Conservation (phyloP, 2,113 vertebrate species). For the Daubentonia madagascariensis region DNA sequence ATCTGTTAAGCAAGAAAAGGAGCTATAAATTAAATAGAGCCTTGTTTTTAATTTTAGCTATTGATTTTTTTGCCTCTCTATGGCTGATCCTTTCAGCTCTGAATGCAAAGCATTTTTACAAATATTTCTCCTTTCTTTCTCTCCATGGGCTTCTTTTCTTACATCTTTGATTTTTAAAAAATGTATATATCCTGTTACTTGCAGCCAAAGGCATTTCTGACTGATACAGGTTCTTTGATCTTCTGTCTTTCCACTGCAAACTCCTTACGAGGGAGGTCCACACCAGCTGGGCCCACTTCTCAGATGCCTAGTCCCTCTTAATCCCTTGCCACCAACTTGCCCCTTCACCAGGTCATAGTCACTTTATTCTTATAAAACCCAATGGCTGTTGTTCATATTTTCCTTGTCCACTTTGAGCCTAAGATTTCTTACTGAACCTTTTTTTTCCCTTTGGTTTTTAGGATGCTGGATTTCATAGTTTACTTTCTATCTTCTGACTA, state of each 20-base stretch:
- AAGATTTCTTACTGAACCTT: not conserved
- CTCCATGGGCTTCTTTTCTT: conserved; percentile 13
- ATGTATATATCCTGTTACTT: not conserved
- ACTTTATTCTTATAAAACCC: not conserved
- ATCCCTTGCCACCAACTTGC: not conserved
- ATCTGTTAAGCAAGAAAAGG: conserved; percentile 8
- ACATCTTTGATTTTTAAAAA: not conserved
- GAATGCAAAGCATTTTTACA: conserved; percentile 39
- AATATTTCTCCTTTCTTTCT: conserved; percentile 15
- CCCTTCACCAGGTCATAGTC: not conserved
- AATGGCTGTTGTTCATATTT: not conserved
- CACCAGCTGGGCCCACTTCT: not conserved
- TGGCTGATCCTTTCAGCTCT: conserved; percentile 8
- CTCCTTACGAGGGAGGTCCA: not conserved
- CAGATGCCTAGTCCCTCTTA: not conserved
- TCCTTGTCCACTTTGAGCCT: not conserved
- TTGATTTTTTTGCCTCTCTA: not conserved
- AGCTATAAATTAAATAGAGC: not conserved
- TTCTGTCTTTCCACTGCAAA: not conserved
- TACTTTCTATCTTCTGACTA: not conserved
- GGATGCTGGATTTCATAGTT: not conserved
- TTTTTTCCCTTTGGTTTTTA: not conserved
- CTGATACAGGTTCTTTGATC: not conserved
- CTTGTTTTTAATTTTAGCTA: conserved; percentile 17
- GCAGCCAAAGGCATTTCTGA: conserved; percentile 19